Evolutionary conservation across 2,113 vertebrate genomes (phyloP), one percentile per base, ranked within the genome.

Genomic region (Tretioscincus oriximinensis): DNA sequence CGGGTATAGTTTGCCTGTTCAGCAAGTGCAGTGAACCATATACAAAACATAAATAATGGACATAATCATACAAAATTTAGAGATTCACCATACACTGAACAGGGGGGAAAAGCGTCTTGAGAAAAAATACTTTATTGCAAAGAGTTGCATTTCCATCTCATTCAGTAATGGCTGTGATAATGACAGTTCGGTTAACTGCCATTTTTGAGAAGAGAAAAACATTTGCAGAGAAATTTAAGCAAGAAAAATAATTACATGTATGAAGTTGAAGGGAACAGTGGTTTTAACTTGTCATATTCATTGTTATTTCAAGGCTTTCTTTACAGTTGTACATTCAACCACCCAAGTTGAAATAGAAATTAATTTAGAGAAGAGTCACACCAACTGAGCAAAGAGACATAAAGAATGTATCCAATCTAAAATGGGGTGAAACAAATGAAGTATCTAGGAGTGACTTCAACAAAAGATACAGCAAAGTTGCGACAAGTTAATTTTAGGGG

Each of bases 201-300:
- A 76, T 63, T 10, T 35, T 14, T 70, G 64, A 28, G 63, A 73
- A 77, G 58, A 75, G 10, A 41, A 7, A 73, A 63, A 60, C 3
- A 7, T 35, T 29, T 12, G 73, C 78, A 84, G 80, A 67, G 87
- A 86, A 78, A 79, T 64, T 65, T 87, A 78, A 83, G 80, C 77
- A 82, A 88, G 69, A 1, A 66, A 76, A 77, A 89, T 80, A 73
- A 78, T 84, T 85, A 71, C 85, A 86, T 70, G 82, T 88, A 85
- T 77, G 74, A 88, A 77, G 70, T 77, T 75, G 82, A 29, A 8
- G 84, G 60, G 26, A 81, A 26, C 77, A 80, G 64, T 1, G 0
- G 81, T 86, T 26, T 21, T 66, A 67, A 29, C 75, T 29, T 51
- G 69, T 80, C 68, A 35, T 85, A 0, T 0, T 18, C 1, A 0